These are phyloP conservation scores for Troglohyphantes excavatus DNA, from an alignment of 2,888 invertebrate species.

Conservation along the genomic window DNA sequence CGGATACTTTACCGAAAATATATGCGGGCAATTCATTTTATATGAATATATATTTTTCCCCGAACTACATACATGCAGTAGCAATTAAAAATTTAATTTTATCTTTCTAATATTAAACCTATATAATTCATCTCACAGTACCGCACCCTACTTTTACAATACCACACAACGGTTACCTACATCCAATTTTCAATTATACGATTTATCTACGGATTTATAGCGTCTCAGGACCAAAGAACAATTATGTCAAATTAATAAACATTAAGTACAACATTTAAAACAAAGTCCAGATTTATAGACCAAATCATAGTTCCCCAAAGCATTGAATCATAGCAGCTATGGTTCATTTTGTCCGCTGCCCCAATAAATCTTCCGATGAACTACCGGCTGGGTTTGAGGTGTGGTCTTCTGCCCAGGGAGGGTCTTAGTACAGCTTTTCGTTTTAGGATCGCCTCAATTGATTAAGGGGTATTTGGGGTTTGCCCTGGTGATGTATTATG, in stretches of 20 bases:
- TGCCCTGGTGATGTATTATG: conserved; percentile 15
- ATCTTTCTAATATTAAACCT: not conserved
- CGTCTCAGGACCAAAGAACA: conserved; percentile 14
- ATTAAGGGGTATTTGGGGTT: not conserved
- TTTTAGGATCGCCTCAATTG: not conserved
- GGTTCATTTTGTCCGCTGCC: not conserved
- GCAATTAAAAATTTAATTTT: too few species aligned
- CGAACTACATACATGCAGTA: too few species aligned
- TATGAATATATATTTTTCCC: too few species aligned
- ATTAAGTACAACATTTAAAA: conserved; percentile 42
- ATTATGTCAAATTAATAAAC: conserved; percentile 74
- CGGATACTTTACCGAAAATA: too few species aligned
- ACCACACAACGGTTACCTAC: not conserved
- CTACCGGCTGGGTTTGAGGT: conserved; percentile 51
- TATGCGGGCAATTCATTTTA: too few species aligned
- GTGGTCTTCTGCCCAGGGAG: conserved; percentile 22
- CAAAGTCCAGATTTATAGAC: conserved; percentile 53
- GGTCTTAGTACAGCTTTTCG: not conserved
- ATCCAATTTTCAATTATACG: not conserved
- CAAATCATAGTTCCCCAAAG: conserved; percentile 32
- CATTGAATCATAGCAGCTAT: conserved; percentile 4
- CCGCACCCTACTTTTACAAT: conserved; percentile 29
- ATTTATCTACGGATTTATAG: conserved; percentile 41
- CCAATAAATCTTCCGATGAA: conserved; percentile 47
- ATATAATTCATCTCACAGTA: not conserved